Evolutionary conservation across 2,888 invertebrate species (phyloP), one percentile per base, ranked within the genome.

Genomic region (Meteorus cinctellus): DNA sequence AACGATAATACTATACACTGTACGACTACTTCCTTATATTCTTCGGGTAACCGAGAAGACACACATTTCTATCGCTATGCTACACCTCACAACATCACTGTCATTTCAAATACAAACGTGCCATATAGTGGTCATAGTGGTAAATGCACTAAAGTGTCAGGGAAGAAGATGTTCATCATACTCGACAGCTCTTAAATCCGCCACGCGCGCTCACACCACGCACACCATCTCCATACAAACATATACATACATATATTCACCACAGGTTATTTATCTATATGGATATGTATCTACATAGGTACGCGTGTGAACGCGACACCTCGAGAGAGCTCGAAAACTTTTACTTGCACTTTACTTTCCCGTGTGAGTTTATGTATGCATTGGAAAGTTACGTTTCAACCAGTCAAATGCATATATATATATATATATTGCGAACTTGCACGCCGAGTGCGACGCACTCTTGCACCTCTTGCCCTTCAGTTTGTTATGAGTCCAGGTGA

Each of bases 251-350:
- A 27, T 27, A 29, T 29, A 14, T 29, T 10, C 29, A 3, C 55
- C 19, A 55, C 55, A 55, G 55, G 8, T 60, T 60, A 27, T 29
- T 10, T 29, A 12, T 60, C 2, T 31, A 62, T 31, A 62, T 29
- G 48, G 48, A 19, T 55, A 55, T 19, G 55, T 55, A 55, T 55
- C 55, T 55, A 19, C 6, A 55, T 24, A 55, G 55, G 19, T 29
- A 24, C n/a, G 65, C 65, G 65, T 65, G 65, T 65, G 65, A 65
- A 65, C 65, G 65, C 12, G 65, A 65, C 65, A 65, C 65, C 65
- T 65, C 55, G 19, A 19, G 55, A 19, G 8, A 55, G 19, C 36
- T 36, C 36, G 16, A 36, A 41, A 65, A 65, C 36, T 65, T 65
- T 65, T 65, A 65, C 65, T 41, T 65, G 34, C 65, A 65, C 65